Percentiles rank a stretch among this genome's conserved stretches.
These are phyloP conservation scores for Leuctra nigra DNA, from an alignment of 2,888 invertebrate genomes.

Conservation along the genomic window DNA sequence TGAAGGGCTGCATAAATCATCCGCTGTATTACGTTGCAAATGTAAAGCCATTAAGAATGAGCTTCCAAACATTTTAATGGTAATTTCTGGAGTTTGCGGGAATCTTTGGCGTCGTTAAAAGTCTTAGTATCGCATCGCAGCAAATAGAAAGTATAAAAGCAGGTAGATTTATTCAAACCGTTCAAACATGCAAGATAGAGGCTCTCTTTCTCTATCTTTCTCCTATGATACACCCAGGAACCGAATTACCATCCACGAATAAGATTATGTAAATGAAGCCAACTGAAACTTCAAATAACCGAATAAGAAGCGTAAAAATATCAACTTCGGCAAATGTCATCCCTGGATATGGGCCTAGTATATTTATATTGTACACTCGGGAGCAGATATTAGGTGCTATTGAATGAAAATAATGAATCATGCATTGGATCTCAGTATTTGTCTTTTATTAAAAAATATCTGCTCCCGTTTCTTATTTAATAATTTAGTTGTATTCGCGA, in stretches of 20 bases:
- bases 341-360: no score
- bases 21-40: conserved; percentile 15
- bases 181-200: conserved; percentile 13
- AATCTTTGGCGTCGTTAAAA: conserved; percentile 15
- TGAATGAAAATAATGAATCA: not conserved
- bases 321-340: conserved; percentile 9
- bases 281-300: conserved; percentile 16
- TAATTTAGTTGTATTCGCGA: no score
- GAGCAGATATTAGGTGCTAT: not conserved
- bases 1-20: conserved; percentile 12
- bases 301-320: conserved; percentile 16
- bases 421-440: no score
- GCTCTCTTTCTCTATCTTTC: not conserved
- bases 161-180: conserved; percentile 13
- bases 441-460: no score
- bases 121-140: not conserved
- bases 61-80: conserved; percentile 18
- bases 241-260: conserved; percentile 16
- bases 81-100: conserved; percentile 18
- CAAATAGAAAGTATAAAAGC: not conserved
- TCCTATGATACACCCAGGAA: conserved; percentile 5
- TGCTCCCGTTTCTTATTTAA: no score
- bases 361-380: not conserved
- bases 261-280: conserved; percentile 17
- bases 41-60: conserved; percentile 19